These are phyloP conservation scores for Heliconius hewitsoni DNA, from an alignment of 1,140 invertebrate species.

Conservation along the genomic window DNA sequence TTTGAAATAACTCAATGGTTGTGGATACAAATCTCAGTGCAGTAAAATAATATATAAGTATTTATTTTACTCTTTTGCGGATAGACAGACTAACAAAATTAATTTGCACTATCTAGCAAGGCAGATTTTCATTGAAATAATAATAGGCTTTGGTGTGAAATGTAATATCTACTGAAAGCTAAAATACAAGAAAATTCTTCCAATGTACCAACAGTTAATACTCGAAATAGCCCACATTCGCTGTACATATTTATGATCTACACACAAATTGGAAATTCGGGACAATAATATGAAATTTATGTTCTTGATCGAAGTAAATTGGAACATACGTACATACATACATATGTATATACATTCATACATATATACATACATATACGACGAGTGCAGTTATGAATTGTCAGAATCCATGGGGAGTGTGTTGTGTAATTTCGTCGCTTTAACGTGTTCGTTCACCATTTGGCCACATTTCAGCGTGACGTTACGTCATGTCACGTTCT, in stretches of 20 bases:
- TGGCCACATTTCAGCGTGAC: constrained; percentile 16
- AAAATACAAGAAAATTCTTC: background rate
- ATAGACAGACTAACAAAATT: too few relatives aligned
- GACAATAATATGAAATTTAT: constrained; percentile 1
- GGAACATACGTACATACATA: background rate
- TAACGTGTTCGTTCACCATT: constrained; percentile 11
- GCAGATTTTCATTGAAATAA: too few relatives aligned
- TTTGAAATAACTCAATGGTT: too few relatives aligned
- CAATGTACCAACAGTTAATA: background rate
- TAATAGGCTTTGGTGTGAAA: too few relatives aligned
- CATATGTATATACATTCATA: background rate
- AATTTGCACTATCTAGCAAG: too few relatives aligned
- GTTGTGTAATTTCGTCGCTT: background rate
- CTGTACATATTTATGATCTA: background rate
- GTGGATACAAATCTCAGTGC: too few relatives aligned
- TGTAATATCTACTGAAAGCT: background rate
- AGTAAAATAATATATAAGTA: too few relatives aligned
- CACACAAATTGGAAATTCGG: background rate
- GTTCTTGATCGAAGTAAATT: background rate
- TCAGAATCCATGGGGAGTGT: constrained; percentile 1
- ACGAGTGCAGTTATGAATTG: background rate
- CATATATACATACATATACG: background rate
- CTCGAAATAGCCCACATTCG: background rate
- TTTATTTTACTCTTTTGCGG: too few relatives aligned
- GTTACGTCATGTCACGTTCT: background rate